Evolutionary conservation across 2,888 invertebrate species (phyloP).

Genomic region (Napeogenes sylphis): DNA sequence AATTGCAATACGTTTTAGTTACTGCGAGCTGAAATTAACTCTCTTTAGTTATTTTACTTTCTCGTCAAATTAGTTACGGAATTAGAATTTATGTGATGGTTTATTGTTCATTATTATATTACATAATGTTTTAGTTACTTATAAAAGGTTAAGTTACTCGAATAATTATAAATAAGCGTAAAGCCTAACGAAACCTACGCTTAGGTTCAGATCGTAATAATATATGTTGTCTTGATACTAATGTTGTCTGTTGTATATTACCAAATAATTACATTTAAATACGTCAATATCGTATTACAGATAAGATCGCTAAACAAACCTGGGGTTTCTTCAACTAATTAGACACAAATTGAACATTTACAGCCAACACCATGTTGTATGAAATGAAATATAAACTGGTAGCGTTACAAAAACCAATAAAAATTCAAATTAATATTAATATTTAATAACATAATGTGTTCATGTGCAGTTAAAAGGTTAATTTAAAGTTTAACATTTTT

Average conservation of each 20-base stretch:
- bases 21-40: neutral
- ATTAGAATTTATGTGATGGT: too few relatives aligned
- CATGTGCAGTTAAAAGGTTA: too few relatives aligned
- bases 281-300: constrained; percentile 47
- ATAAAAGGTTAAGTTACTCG: too few relatives aligned
- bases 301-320: constrained; percentile 52
- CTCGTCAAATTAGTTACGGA: too few relatives aligned
- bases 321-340: constrained; percentile 61
- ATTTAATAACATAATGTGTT: too few relatives aligned
- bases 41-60: neutral
- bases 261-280: constrained; percentile 26
- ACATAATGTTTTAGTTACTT: too few relatives aligned
- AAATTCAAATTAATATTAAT: neutral
- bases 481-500: too few relatives aligned
- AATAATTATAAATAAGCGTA: too few relatives aligned
- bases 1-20: constrained; percentile 1
- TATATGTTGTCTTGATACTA: neutral
- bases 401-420: neutral
- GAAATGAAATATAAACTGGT: constrained; percentile 25
- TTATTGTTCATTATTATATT: too few relatives aligned
- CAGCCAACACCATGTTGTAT: constrained; percentile 43
- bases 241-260: neutral
- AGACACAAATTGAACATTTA: constrained; percentile 67
- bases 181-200: too few relatives aligned
- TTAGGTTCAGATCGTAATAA: neutral